These are phyloP conservation scores for Euplagia quadripunctaria DNA, from an alignment of 2,888 invertebrate species.

Conservation along the genomic window DNA sequence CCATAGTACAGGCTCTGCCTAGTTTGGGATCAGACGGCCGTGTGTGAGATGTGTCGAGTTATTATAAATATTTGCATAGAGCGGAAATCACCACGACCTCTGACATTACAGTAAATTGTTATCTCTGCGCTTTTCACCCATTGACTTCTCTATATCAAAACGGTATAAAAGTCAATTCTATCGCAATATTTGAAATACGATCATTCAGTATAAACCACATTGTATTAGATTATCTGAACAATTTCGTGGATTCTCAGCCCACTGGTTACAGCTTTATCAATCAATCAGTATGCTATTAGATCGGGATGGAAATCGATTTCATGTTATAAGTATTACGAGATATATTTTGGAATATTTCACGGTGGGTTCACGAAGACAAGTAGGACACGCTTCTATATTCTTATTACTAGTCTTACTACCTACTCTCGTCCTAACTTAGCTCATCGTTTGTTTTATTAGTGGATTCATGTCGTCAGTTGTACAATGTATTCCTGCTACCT, in stretches of 20 bases:
- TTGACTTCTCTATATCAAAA: too few species aligned
- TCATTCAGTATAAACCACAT: constrained; percentile 20
- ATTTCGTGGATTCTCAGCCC: constrained; percentile 27
- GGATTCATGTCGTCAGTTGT: neutral
- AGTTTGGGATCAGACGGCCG: too few species aligned
- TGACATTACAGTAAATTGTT: too few species aligned
- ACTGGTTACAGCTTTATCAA: constrained; percentile 31
- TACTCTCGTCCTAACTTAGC: neutral
- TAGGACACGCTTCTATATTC: neutral
- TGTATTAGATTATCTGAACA: constrained; percentile 32
- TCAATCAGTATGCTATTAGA: constrained; percentile 37
- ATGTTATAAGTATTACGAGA: neutral
- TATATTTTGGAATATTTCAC: neutral
- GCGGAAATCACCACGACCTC: too few species aligned
- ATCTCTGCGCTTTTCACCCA: too few species aligned
- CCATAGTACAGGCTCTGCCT: too few species aligned
- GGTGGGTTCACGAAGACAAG: neutral
- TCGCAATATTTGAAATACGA: constrained; percentile 14
- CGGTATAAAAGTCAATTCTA: constrained; percentile 32
- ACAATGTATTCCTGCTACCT: neutral
- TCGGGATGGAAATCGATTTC: constrained; percentile 15
- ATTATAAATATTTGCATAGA: too few species aligned
- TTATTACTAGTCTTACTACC: neutral
- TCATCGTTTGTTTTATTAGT: neutral
- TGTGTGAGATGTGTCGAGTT: too few species aligned